Percentiles rank a stretch among this genome's conserved stretches.
These are phyloP conservation scores for Palythoa caribaeorum DNA, from an alignment of 92 coral and sea anemone species.

Conservation along the genomic window DNA sequence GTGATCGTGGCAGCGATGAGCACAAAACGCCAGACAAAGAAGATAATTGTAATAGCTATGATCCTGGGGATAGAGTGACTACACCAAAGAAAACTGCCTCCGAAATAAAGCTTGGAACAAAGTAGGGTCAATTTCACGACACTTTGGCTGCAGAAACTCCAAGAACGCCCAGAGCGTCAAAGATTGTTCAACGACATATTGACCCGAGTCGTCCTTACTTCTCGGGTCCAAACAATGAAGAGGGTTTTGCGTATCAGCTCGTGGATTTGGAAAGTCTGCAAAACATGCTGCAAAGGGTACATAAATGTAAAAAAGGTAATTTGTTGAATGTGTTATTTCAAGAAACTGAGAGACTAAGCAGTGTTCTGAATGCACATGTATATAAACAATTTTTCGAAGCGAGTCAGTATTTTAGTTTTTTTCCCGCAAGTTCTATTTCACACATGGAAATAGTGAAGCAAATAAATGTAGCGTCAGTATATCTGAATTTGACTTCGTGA, in stretches of 20 bases:
- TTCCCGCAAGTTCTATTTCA: neutral
- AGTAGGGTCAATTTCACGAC: constrained; percentile 9
- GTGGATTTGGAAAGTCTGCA: constrained; percentile 25
- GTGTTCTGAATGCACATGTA: neutral
- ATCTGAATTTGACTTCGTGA: neutral
- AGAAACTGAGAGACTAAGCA: neutral
- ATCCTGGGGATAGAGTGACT: neutral
- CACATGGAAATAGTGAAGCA: neutral
- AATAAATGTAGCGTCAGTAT: constrained; percentile 3
- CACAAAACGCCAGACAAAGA: neutral
- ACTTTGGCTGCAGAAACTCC: constrained; percentile 1
- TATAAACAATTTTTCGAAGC: neutral
- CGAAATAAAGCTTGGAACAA: constrained; percentile 25
- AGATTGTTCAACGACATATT: neutral
- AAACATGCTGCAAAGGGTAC: constrained; percentile 16
- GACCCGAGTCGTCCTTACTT: constrained; percentile 25
- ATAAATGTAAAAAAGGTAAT: constrained; percentile 30
- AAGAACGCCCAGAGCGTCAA: neutral
- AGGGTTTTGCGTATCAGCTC: constrained; percentile 14
- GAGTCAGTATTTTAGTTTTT: neutral
- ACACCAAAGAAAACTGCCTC: constrained; percentile 24
- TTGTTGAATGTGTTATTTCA: neutral
- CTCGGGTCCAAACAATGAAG: constrained; percentile 21
- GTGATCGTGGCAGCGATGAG: no score
- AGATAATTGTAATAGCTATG: neutral